Percentiles rank a stretch among this genome's conserved stretches.
Evolutionary conservation across 2,888 invertebrate genomes (phyloP).

Genomic region (Hyposoter didymator): DNA sequence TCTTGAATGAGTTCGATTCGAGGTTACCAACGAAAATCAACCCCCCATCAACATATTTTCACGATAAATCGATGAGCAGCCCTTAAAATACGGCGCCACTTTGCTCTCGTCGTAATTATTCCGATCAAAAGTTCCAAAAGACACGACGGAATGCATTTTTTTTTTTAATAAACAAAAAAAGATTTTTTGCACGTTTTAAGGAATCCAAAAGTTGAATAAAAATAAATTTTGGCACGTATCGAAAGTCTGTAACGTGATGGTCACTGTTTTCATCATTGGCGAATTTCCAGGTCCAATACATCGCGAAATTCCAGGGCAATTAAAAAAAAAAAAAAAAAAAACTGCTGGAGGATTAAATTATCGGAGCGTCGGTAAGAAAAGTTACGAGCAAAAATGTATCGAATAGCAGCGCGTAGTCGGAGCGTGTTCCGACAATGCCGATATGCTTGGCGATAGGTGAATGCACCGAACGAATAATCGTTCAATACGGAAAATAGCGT

Average conservation of each 20-base stretch:
- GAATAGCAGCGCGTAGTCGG: not conserved
- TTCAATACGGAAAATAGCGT: slow-evolving; percentile 40
- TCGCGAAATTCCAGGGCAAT: not conserved
- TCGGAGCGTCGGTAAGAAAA: not conserved
- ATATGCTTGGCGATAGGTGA: not conserved
- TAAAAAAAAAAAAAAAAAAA: too few species aligned
- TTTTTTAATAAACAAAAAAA: too few species aligned
- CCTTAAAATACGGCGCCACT: not conserved
- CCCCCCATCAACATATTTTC: not conserved
- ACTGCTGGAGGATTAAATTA: not conserved
- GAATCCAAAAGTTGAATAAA: not conserved
- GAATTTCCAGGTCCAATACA: not conserved
- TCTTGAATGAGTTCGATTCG: not conserved
- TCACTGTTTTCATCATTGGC: not conserved
- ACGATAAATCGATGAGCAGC: not conserved
- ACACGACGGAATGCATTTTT: not conserved
- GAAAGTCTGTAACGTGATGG: not conserved
- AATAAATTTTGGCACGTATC: not conserved
- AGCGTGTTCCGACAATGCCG: not conserved
- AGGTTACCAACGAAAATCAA: not conserved
- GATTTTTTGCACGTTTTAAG: too few species aligned
- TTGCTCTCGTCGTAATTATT: not conserved
- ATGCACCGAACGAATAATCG: slow-evolving; percentile 18
- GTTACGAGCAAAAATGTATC: slow-evolving; percentile 31
- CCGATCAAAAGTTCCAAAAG: not conserved